Conservation (phyloP, 2,888 invertebrate genomes). For the Melikaiella ostensackeni region DNA sequence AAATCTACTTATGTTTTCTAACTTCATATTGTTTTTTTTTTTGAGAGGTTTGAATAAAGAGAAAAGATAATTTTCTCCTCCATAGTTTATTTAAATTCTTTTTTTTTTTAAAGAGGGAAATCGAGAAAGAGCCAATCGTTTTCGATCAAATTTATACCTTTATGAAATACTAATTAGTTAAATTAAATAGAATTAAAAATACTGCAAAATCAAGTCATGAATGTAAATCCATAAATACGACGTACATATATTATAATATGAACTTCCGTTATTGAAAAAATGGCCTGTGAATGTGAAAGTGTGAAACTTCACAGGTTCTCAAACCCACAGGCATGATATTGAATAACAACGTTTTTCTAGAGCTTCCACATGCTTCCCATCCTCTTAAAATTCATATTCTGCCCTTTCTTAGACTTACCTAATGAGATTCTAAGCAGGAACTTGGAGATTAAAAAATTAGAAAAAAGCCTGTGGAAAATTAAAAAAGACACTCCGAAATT, state of each 20-base stretch:
- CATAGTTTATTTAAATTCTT: too few species aligned
- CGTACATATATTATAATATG: neutral
- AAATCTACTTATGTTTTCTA: too few species aligned
- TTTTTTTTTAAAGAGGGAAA: too few species aligned
- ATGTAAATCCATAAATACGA: too few species aligned
- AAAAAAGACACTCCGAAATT: neutral
- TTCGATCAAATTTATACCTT: too few species aligned
- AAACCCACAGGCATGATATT: constrained; percentile 7
- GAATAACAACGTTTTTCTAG: constrained; percentile 17
- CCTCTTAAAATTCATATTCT: constrained; percentile 8
- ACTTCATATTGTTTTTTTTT: too few species aligned
- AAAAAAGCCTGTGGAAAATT: neutral
- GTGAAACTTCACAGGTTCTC: constrained; percentile 15
- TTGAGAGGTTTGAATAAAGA: too few species aligned
- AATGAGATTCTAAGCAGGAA: constrained; percentile 2
- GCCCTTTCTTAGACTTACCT: constrained; percentile 9
- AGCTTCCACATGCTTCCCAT: neutral
- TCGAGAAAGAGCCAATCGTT: too few species aligned
- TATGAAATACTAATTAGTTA: too few species aligned
- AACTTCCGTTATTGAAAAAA: constrained; percentile 32
- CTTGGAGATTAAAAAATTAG: neutral
- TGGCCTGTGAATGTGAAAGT: constrained; percentile 18
- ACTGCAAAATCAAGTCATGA: neutral
- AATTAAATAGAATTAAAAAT: neutral
- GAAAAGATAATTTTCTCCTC: too few species aligned